These are phyloP conservation scores for Nemotelus pantherinus DNA, from an alignment of 2,888 invertebrate genomes.

Conservation along the genomic window DNA sequence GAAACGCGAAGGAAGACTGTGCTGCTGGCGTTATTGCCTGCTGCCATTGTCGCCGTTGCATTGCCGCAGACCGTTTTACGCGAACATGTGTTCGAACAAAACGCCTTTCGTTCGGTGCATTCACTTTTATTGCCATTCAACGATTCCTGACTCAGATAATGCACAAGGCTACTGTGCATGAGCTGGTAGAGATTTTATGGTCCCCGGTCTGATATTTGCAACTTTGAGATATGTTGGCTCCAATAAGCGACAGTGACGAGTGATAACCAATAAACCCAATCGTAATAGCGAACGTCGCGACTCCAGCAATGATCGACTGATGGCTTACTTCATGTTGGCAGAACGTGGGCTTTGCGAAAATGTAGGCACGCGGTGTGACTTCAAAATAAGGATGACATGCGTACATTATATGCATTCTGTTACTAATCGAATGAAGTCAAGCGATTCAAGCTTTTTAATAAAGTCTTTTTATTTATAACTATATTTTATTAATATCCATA, in stretches of 20 bases:
- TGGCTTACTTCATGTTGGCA: too few species aligned
- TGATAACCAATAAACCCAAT: conserved; percentile 3
- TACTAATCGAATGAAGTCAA: too few species aligned
- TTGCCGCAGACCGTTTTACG: conserved; percentile 44
- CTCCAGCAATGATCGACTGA: too few species aligned
- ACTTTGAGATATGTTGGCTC: conserved; percentile 30
- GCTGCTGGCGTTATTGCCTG: too few species aligned
- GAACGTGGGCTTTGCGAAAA: too few species aligned
- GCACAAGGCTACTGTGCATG: conserved; percentile 27
- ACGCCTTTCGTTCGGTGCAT: conserved; percentile 33
- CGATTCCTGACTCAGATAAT: conserved; percentile 45
- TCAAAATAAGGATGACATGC: too few species aligned
- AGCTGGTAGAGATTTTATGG: conserved; percentile 26
- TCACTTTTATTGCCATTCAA: conserved; percentile 45
- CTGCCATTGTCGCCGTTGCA: background rate
- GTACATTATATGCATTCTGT: too few species aligned
- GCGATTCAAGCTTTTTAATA: too few species aligned
- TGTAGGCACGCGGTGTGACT: too few species aligned
- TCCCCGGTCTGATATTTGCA: conserved; percentile 14
- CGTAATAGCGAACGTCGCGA: too few species aligned
- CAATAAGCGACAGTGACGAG: conserved; percentile 28
- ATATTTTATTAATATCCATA: too few species aligned
- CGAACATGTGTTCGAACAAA: conserved; percentile 48
- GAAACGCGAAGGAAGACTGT: conserved; percentile 39
- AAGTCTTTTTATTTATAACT: too few species aligned